Evolutionary conservation across 2,888 invertebrate species (phyloP).

Genomic region (Cataglyphis altisquamis): DNA sequence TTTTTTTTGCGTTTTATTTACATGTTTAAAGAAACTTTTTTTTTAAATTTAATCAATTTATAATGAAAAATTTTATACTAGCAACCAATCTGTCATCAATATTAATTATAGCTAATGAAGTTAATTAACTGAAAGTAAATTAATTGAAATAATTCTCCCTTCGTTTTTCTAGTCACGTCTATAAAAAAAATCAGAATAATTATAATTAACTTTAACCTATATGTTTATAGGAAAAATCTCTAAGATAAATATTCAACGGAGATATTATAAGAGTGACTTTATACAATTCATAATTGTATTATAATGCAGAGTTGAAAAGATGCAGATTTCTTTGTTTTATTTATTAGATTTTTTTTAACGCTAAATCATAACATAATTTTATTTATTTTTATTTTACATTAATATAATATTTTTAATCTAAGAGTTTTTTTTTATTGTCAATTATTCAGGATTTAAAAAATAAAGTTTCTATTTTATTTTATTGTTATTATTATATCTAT

Average conservation of each 20-base stretch:
- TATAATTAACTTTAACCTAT: background rate
- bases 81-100: background rate
- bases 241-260: background rate
- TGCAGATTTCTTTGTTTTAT: background rate
- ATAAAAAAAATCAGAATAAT: background rate
- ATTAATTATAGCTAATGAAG: background rate
- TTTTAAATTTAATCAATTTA: slow-evolving; percentile 1
- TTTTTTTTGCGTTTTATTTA: background rate
- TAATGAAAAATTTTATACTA: background rate
- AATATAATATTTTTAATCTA: background rate
- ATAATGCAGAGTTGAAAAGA: background rate
- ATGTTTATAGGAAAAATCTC: background rate
- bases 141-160: background rate
- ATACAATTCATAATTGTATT: slow-evolving; percentile 2
- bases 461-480: background rate
- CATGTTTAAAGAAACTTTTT: background rate
- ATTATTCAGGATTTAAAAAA: background rate
- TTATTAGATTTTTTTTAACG: background rate
- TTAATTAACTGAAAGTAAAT: background rate
- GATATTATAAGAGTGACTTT: background rate
- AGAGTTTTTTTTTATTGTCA: background rate
- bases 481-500: background rate
- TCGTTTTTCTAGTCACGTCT: background rate
- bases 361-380: background rate
- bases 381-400: background rate